Evolutionary conservation across 2,797 vertebrate species (phyloP).

Genomic region (Gadopsis marmoratus): DNA sequence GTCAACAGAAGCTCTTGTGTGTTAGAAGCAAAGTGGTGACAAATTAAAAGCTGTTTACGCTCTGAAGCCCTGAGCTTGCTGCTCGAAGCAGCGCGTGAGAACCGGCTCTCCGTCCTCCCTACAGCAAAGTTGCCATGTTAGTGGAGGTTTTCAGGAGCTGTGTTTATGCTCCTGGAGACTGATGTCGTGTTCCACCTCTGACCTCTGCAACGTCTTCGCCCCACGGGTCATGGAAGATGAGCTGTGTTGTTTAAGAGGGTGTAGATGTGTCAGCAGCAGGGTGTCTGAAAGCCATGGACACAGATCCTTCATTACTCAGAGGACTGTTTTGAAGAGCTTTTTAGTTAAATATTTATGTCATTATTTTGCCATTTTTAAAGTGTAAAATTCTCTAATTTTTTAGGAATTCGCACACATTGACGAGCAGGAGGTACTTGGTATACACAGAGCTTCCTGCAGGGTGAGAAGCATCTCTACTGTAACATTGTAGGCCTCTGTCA

Average conservation of each 20-base stretch:
- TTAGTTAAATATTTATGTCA: neutral
- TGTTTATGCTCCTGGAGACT: constrained; percentile 7
- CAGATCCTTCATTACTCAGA: neutral
- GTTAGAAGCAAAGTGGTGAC: neutral
- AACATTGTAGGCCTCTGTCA: neutral
- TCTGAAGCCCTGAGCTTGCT: constrained; percentile 10
- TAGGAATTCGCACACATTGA: neutral
- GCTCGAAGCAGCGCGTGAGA: neutral
- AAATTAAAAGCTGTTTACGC: neutral
- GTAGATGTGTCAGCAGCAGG: neutral
- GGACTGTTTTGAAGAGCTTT: neutral
- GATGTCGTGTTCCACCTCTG: constrained; percentile 15
- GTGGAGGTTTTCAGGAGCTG: constrained; percentile 25
- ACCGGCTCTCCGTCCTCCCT: neutral
- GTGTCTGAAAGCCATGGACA: constrained; percentile 10
- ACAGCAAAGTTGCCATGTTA: neutral
- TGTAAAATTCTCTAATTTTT: neutral
- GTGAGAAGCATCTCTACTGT: constrained; percentile 25
- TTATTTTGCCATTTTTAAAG: too few species aligned
- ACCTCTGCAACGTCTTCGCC: constrained; percentile 12
- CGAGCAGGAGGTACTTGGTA: neutral
- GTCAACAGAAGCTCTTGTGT: neutral
- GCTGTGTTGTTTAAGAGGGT: neutral
- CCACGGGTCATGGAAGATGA: constrained; percentile 6
- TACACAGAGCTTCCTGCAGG: constrained; percentile 11